These are phyloP conservation scores for Microchirus variegatus DNA, from an alignment of 2,797 vertebrate genomes.

Conservation along the genomic window DNA sequence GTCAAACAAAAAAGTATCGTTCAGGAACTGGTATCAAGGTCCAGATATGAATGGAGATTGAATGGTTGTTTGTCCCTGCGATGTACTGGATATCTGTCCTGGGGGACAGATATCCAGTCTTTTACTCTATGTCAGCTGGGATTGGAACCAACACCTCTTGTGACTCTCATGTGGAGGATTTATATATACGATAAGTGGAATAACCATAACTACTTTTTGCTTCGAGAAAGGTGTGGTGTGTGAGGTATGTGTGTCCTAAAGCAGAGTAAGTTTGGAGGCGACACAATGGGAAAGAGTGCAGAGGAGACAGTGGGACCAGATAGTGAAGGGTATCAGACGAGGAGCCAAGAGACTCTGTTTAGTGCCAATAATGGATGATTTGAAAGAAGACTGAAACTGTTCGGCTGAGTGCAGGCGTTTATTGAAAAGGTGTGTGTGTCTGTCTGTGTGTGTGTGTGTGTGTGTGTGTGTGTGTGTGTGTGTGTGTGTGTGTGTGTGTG, in stretches of 20 bases:
- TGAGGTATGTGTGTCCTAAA: slow-evolving; percentile 15
- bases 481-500: slow-evolving; percentile 20
- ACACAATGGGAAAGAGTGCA: slow-evolving; percentile 69
- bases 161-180: too few relatives aligned
- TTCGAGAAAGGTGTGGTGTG: too few relatives aligned
- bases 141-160: too few relatives aligned
- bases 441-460: slow-evolving; percentile 14
- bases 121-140: too few relatives aligned
- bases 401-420: slow-evolving; percentile 67
- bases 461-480: too few relatives aligned
- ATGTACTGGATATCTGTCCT: too few relatives aligned
- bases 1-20: background rate
- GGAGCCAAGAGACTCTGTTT: slow-evolving; percentile 70
- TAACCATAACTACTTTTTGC: too few relatives aligned
- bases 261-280: slow-evolving; percentile 41
- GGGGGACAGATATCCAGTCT: too few relatives aligned
- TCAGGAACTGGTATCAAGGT: too few relatives aligned
- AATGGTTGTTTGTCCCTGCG: too few relatives aligned
- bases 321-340: slow-evolving; percentile 61
- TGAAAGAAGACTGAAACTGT: slow-evolving; percentile 75
- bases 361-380: slow-evolving; percentile 74
- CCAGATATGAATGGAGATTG: background rate
- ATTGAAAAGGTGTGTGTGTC: slow-evolving; percentile 40
- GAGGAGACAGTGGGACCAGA: slow-evolving; percentile 69
- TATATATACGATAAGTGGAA: too few relatives aligned